Evolutionary conservation across 2,113 vertebrate genomes (phyloP).

Genomic region (Takifugu bimaculatus): DNA sequence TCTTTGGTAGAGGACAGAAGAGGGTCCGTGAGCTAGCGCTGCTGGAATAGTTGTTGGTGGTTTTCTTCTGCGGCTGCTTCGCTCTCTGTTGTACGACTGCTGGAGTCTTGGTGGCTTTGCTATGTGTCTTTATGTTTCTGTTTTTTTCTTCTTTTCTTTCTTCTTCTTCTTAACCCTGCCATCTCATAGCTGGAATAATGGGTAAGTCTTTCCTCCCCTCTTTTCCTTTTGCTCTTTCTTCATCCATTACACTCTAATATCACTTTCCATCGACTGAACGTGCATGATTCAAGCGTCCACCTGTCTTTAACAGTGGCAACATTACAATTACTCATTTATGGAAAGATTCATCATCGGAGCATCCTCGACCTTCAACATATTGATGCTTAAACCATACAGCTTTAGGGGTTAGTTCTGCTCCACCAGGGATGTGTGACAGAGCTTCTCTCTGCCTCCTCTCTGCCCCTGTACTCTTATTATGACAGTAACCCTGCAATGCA

Average conservation of each 20-base stretch:
- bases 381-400: too few relatives aligned
- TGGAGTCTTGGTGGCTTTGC: slow-evolving; percentile 86
- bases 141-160: slow-evolving; percentile 92
- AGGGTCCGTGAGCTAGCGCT: background rate
- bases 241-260: slow-evolving; percentile 72
- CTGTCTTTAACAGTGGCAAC: too few relatives aligned
- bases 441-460: too few relatives aligned
- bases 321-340: too few relatives aligned
- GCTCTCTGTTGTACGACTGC: slow-evolving; percentile 30
- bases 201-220: slow-evolving; percentile 81
- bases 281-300: too few relatives aligned
- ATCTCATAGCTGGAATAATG: slow-evolving; percentile 85
- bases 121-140: slow-evolving; percentile 95
- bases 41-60: slow-evolving; percentile 10
- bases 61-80: slow-evolving; percentile 21
- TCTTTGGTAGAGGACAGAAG: background rate
- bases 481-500: too few relatives aligned
- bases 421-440: too few relatives aligned
- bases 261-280: slow-evolving; percentile 69
- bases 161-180: slow-evolving; percentile 82
- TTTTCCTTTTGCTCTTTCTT: slow-evolving; percentile 63
- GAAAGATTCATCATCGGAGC: too few relatives aligned
- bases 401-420: too few relatives aligned
- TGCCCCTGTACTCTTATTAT: too few relatives aligned
- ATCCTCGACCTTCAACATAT: too few relatives aligned